Conservation (phyloP, 2,888 invertebrate species). For the Acronicta psi region DNA sequence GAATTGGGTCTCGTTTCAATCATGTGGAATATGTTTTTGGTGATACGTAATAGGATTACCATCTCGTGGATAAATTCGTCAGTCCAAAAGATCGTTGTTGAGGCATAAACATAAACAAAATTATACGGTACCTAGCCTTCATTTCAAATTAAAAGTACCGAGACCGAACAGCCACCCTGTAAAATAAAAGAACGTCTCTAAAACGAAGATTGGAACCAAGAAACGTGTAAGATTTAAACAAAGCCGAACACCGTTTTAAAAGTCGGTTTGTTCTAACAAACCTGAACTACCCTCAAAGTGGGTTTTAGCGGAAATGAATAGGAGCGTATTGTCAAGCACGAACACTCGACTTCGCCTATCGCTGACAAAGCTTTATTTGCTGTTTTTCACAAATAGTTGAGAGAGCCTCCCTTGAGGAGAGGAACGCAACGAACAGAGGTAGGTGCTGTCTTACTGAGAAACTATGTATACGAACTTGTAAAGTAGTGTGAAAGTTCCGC, state of each 20-base stretch:
- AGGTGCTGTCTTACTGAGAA: constrained; percentile 33
- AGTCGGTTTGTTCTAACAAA: constrained; percentile 63
- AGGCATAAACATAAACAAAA: too few relatives aligned
- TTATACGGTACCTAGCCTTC: neutral
- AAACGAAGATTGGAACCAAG: constrained; percentile 38
- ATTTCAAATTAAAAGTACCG: constrained; percentile 24
- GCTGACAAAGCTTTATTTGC: constrained; percentile 79
- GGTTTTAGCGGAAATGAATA: constrained; percentile 78
- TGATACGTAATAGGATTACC: constrained; percentile 44
- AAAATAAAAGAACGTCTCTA: constrained; percentile 28
- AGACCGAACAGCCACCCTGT: constrained; percentile 12
- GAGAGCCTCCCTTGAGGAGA: constrained; percentile 61
- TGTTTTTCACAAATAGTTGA: constrained; percentile 78
- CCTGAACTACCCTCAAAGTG: constrained; percentile 68
- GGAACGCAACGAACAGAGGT: constrained; percentile 49
- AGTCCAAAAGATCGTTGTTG: constrained; percentile 13
- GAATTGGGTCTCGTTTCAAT: constrained; percentile 46
- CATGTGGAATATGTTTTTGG: constrained; percentile 43
- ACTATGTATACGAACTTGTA: constrained; percentile 41
- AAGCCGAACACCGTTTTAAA: constrained; percentile 56
- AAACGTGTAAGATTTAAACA: constrained; percentile 55
- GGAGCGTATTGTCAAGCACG: constrained; percentile 74
- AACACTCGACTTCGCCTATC: constrained; percentile 74
- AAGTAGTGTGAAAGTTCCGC: constrained; percentile 33
- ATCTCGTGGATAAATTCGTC: constrained; percentile 32